phyloP scores from a whole-genome alignment of 2,888 invertebrate species.

The Pachliopta kotzebuea region DNA sequence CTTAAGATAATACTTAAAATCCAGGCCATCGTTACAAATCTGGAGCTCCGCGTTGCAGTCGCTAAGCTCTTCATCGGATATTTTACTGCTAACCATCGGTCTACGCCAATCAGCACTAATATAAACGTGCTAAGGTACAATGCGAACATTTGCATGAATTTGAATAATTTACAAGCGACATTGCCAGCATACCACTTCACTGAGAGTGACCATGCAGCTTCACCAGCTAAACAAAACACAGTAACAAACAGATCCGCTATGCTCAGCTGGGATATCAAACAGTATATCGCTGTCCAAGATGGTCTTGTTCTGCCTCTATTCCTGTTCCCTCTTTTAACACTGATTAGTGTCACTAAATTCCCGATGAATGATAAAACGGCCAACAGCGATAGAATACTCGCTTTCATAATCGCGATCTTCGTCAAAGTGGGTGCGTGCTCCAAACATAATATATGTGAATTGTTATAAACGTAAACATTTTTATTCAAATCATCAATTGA shows the following conservation, averaged over 20 bases:
- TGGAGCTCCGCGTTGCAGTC: slow-evolving; percentile 84
- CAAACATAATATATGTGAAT: slow-evolving; percentile 64
- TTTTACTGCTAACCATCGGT: slow-evolving; percentile 89
- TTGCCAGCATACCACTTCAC: slow-evolving; percentile 92
- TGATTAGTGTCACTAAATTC: slow-evolving; percentile 88
- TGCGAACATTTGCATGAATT: slow-evolving; percentile 90
- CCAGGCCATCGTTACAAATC: slow-evolving; percentile 86
- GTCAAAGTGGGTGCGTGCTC: slow-evolving; percentile 86
- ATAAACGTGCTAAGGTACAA: slow-evolving; percentile 91
- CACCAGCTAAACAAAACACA: slow-evolving; percentile 89
- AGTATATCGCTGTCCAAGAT: slow-evolving; percentile 86
- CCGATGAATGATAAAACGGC: slow-evolving; percentile 87
- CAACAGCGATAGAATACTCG: slow-evolving; percentile 84
- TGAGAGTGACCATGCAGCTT: slow-evolving; percentile 89
- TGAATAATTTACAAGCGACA: slow-evolving; percentile 88
- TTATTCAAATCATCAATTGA: slow-evolving; percentile 46
- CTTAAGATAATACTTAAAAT: slow-evolving; percentile 86
- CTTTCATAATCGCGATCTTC: slow-evolving; percentile 82
- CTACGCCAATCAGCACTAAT: slow-evolving; percentile 89
- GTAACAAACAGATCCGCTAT: slow-evolving; percentile 91
- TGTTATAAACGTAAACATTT: slow-evolving; percentile 52
- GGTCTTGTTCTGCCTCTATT: slow-evolving; percentile 79
- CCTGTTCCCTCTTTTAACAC: slow-evolving; percentile 84
- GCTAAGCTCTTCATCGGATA: slow-evolving; percentile 88
- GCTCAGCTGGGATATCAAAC: slow-evolving; percentile 89